These are phyloP conservation scores for Daboia siamensis DNA, from an alignment of 2,113 vertebrate genomes.

Conservation along the genomic window DNA sequence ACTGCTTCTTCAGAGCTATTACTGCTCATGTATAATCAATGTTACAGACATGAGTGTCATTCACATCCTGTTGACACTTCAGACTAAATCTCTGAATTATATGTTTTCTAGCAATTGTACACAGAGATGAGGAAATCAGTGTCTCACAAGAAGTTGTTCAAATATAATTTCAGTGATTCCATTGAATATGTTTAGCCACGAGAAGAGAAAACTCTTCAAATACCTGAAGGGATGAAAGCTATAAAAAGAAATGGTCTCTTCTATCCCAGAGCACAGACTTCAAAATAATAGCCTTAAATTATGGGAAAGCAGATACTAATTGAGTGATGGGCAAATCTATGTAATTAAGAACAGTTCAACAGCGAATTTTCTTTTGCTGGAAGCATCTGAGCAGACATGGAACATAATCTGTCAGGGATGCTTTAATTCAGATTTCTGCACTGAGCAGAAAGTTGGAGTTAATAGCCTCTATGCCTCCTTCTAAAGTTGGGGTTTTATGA, in stretches of 20 bases:
- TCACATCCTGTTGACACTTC: neutral
- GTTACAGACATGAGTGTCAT: neutral
- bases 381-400: neutral
- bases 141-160: neutral
- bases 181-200: neutral
- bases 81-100: neutral
- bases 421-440: neutral
- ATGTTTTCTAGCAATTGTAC: neutral
- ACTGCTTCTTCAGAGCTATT: neutral
- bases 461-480: neutral
- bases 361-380: neutral
- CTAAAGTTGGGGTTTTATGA: neutral
- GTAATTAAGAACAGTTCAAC: neutral
- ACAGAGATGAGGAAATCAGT: neutral
- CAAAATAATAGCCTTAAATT: neutral
- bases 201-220: neutral
- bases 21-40: neutral
- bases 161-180: neutral
- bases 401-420: neutral
- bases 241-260: neutral
- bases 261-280: neutral
- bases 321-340: neutral
- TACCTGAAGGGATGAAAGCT: neutral
- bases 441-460: neutral
- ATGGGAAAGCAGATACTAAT: neutral